Conservation (phyloP, 2,113 vertebrate species). For the Porphyrio hochstetteri region DNA sequence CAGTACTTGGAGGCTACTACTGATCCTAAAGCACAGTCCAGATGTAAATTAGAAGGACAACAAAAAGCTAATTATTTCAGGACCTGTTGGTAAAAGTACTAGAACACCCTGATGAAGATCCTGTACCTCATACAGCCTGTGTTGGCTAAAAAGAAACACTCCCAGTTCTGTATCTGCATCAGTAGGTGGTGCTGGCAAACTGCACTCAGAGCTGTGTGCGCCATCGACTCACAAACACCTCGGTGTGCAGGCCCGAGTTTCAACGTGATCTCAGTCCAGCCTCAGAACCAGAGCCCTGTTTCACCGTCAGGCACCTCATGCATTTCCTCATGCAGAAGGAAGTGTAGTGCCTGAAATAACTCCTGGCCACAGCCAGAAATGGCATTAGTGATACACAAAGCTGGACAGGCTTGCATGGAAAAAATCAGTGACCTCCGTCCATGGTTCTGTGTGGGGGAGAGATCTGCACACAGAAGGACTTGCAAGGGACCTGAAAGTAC, state of each 20-base stretch:
- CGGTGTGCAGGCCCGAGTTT: not conserved
- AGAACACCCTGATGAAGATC: too few species aligned
- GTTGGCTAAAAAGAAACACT: not conserved
- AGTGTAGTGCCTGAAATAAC: not conserved
- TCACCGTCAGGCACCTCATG: too few species aligned
- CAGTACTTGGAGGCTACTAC: not conserved
- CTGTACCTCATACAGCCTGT: not conserved
- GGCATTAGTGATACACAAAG: rapidly evolving
- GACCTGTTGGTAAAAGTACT: not conserved
- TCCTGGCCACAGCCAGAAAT: not conserved
- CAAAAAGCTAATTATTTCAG: not conserved
- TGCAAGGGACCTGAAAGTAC: rapidly evolving
- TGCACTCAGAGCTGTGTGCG: not conserved
- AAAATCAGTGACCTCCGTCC: not conserved
- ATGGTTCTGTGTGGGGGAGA: too few species aligned
- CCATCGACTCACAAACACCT: rapidly evolving
- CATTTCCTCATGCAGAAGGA: rapidly evolving
- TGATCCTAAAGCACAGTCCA: not conserved
- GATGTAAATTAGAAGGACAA: not conserved
- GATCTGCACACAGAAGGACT: not conserved
- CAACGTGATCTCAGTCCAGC: rapidly evolving
- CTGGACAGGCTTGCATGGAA: rapidly evolving
- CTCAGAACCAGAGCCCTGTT: not conserved
- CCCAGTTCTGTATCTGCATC: not conserved
- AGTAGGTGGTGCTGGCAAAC: constrained; percentile 54